Conservation (phyloP, 1,140 invertebrate genomes). For the Trichonephila clavipes region DNA sequence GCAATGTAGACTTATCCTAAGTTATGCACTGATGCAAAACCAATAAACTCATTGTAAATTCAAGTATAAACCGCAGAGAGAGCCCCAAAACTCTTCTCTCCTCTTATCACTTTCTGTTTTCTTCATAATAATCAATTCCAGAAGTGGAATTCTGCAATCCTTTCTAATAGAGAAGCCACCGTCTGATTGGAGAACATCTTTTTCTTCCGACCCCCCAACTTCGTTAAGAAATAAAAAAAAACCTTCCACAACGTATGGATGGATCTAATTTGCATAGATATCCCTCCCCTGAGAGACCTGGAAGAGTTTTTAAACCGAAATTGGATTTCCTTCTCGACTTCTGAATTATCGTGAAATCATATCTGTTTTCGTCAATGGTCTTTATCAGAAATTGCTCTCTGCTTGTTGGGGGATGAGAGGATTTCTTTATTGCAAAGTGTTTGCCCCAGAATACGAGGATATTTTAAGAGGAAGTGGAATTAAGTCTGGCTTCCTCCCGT, state of each 20-base stretch:
- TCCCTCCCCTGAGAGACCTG: constrained; percentile 13
- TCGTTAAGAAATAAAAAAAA: constrained; percentile 59
- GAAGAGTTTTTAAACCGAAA: constrained; percentile 15
- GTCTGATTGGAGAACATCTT: constrained; percentile 19
- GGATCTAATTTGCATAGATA: constrained; percentile 56
- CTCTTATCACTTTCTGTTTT: constrained; percentile 36
- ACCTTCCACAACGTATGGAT: neutral
- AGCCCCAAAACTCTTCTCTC: neutral
- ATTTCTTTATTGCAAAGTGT: constrained; percentile 6
- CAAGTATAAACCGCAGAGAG: constrained; percentile 12
- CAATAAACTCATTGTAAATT: constrained; percentile 68
- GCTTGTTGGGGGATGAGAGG: neutral
- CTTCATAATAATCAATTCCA: constrained; percentile 57
- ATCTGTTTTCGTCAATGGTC: constrained; percentile 28
- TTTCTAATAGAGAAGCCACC: constrained; percentile 35
- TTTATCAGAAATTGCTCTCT: constrained; percentile 20
- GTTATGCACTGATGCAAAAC: constrained; percentile 30
- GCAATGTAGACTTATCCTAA: constrained; percentile 40
- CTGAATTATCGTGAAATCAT: constrained; percentile 27
- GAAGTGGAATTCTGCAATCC: constrained; percentile 18
- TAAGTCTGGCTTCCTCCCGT: neutral
- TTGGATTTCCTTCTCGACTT: neutral
- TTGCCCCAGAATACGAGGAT: neutral
- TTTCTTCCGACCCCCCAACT: constrained; percentile 43
- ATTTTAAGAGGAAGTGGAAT: neutral